Percentiles rank a stretch among this genome's conserved stretches.
Conservation (phyloP, 2,888 invertebrate genomes). For the Ichneumoninae sp. region DNA sequence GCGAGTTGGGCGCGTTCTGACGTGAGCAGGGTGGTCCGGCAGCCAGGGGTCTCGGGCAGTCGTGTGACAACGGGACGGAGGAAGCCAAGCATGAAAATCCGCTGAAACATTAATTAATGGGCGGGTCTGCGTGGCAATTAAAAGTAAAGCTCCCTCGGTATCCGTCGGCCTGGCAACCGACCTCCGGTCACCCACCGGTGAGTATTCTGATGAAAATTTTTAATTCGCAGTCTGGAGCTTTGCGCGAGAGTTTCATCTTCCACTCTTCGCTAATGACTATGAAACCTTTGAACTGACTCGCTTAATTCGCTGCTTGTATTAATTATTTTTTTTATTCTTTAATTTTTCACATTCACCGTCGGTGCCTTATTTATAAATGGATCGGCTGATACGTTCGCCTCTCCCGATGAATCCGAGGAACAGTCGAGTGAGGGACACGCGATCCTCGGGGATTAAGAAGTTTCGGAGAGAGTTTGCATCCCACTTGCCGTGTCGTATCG, state of each 20-base stretch:
- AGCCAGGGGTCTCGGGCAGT: constrained; percentile 25
- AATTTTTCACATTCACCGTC: background rate
- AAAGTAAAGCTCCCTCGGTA: constrained; percentile 63
- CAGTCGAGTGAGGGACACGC: background rate
- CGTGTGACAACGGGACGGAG: constrained; percentile 43
- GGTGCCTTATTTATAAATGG: background rate
- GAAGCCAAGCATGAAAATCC: constrained; percentile 67
- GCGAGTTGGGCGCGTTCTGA: background rate
- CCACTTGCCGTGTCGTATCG: background rate
- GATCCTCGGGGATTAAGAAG: background rate
- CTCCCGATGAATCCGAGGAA: background rate
- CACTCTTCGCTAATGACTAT: constrained; percentile 45
- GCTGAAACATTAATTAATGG: constrained; percentile 70
- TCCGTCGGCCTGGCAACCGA: constrained; percentile 13
- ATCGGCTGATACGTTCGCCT: background rate
- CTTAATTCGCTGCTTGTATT: constrained; percentile 41
- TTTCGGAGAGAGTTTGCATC: background rate
- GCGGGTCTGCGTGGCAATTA: constrained; percentile 65
- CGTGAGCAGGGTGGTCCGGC: constrained; percentile 2
- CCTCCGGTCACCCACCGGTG: constrained; percentile 41
- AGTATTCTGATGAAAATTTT: constrained; percentile 64
- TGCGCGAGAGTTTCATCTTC: constrained; percentile 18
- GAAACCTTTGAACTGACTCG: constrained; percentile 27
- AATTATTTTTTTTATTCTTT: background rate
- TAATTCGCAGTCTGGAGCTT: constrained; percentile 50